Percentiles rank a stretch among this genome's conserved stretches.
These are phyloP conservation scores for Sebastes matsubarae DNA, from an alignment of 2,797 vertebrate genomes.

Conservation along the genomic window DNA sequence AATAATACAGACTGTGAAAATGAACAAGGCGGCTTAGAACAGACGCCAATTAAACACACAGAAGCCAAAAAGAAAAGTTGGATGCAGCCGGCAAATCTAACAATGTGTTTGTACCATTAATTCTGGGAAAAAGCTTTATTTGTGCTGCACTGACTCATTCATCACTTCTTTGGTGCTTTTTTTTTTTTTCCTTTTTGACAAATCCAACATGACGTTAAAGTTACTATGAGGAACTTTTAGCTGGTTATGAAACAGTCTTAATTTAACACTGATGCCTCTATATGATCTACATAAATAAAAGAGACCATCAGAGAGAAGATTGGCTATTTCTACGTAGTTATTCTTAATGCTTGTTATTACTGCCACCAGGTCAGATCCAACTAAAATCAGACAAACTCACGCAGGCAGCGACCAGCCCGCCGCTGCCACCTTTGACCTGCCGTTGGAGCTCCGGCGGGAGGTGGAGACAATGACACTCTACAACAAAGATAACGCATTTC, in stretches of 20 bases:
- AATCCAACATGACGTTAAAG: not conserved
- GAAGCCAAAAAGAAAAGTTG: constrained; percentile 3
- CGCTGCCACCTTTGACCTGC: too few species aligned
- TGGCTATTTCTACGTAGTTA: not conserved
- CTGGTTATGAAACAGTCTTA: not conserved
- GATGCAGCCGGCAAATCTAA: not conserved
- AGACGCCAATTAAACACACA: constrained; percentile 22
- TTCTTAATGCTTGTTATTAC: too few species aligned
- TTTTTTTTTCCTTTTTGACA: not conserved
- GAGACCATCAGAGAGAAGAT: not conserved
- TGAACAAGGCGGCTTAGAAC: constrained; percentile 7
- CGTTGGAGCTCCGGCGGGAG: too few species aligned
- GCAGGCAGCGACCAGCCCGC: too few species aligned
- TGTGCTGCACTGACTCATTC: not conserved
- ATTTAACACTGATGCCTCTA: not conserved
- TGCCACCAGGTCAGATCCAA: too few species aligned
- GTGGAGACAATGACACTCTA: too few species aligned
- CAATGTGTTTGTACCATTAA: not conserved
- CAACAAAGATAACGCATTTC: too few species aligned
- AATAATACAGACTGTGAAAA: constrained; percentile 34
- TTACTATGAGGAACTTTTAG: not conserved
- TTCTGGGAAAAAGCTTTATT: not conserved
- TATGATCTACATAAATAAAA: not conserved
- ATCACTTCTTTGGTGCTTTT: not conserved
- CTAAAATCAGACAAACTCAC: too few species aligned